These are phyloP conservation scores for Latheticus oryzae DNA, from an alignment of 2,888 invertebrate genomes.

Conservation along the genomic window DNA sequence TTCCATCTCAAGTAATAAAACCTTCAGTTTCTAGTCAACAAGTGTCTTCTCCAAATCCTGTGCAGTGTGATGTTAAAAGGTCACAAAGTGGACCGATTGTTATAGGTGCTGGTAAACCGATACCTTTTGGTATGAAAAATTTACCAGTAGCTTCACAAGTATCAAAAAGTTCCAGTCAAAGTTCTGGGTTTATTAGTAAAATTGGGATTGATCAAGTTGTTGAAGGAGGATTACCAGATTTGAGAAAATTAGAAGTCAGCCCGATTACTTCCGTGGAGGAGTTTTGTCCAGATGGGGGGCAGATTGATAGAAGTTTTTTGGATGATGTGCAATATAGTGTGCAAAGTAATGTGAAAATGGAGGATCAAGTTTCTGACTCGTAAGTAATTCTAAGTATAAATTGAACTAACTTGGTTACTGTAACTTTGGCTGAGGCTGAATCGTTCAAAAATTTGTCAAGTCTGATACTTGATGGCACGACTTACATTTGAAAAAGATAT, in stretches of 20 bases:
- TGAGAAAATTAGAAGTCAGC: constrained; percentile 57
- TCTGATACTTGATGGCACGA: too few relatives aligned
- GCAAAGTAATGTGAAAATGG: constrained; percentile 59
- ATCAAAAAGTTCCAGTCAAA: constrained; percentile 60
- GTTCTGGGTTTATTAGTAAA: constrained; percentile 59
- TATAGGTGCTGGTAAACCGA: constrained; percentile 65
- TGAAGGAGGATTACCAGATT: constrained; percentile 59
- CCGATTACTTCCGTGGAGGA: constrained; percentile 74
- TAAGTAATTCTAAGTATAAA: constrained; percentile 52
- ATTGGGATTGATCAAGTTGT: constrained; percentile 61
- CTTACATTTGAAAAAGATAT: too few relatives aligned
- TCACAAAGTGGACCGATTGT: constrained; percentile 65
- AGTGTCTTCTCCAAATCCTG: constrained; percentile 53
- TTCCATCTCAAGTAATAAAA: constrained; percentile 53
- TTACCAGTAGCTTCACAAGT: constrained; percentile 47
- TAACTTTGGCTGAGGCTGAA: constrained; percentile 15
- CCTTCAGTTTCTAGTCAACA: constrained; percentile 41
- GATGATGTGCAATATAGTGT: constrained; percentile 71
- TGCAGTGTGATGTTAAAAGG: constrained; percentile 61
- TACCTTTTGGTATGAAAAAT: constrained; percentile 58
- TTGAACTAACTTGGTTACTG: background rate
- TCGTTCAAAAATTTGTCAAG: background rate
- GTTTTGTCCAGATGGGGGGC: constrained; percentile 81
- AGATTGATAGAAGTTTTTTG: constrained; percentile 79
- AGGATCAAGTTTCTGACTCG: constrained; percentile 70